Conservation (phyloP, 2,113 vertebrate species). For the Aegithalos caudatus region DNA sequence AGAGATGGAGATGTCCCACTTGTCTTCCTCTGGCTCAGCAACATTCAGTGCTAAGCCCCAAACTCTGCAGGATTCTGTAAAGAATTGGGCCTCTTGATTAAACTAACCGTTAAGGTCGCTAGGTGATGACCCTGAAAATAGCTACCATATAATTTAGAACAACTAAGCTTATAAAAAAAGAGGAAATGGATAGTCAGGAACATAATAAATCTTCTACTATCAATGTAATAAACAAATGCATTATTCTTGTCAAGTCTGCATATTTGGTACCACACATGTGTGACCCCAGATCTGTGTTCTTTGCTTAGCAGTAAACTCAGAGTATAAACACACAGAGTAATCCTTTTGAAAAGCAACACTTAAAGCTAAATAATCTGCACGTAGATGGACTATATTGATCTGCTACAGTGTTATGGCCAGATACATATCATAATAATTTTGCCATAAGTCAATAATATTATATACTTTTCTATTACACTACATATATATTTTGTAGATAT, state of each 20-base stretch:
- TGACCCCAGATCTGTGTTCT: background rate
- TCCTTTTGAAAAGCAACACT: background rate
- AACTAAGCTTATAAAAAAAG: background rate
- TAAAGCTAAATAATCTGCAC: slow-evolving; percentile 22
- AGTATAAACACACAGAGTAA: background rate
- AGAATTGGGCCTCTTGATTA: background rate
- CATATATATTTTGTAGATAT: background rate
- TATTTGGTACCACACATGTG: background rate
- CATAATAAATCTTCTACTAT: background rate
- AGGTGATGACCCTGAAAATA: slow-evolving; percentile 2
- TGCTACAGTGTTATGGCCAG: background rate
- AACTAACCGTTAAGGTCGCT: background rate
- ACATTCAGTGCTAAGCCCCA: background rate
- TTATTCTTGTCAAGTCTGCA: background rate
- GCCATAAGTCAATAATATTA: background rate
- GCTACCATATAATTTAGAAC: background rate
- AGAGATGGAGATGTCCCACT: background rate
- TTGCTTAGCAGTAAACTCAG: background rate
- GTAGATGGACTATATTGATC: background rate
- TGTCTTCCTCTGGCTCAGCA: background rate
- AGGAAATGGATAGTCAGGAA: background rate
- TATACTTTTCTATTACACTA: background rate
- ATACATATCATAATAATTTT: background rate
- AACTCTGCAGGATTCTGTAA: background rate
- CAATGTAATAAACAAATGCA: slow-evolving; percentile 5